These are phyloP conservation scores for Mesitornis unicolor DNA, from an alignment of 2,113 vertebrate species.

Conservation along the genomic window DNA sequence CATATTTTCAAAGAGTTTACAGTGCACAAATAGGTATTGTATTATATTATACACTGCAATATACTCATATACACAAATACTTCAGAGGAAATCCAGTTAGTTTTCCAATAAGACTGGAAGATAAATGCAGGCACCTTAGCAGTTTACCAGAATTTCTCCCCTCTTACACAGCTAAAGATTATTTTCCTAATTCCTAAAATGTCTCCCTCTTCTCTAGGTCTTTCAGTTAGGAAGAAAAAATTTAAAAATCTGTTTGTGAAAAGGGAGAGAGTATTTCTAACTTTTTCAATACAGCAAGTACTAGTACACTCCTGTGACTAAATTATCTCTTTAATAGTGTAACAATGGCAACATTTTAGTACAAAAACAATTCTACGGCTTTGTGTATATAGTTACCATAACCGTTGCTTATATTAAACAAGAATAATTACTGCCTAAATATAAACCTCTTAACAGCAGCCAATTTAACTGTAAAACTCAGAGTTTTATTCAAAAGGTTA, in stretches of 20 bases:
- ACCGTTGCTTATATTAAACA: not conserved
- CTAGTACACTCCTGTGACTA: not conserved
- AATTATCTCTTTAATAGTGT: not conserved
- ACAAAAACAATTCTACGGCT: not conserved
- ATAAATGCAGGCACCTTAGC: not conserved
- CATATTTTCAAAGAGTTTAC: not conserved
- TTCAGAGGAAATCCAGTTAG: not conserved
- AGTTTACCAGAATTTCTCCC: not conserved
- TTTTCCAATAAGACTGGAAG: not conserved
- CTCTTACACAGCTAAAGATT: not conserved
- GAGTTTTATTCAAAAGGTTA: conserved; percentile 18
- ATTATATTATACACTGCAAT: not conserved
- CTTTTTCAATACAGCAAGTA: not conserved
- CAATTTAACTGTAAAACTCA: not conserved
- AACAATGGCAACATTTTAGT: not conserved
- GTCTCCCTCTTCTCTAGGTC: not conserved
- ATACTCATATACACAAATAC: not conserved
- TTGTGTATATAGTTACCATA: not conserved
- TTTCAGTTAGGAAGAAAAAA: not conserved
- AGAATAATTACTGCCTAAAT: not conserved
- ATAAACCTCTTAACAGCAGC: not conserved
- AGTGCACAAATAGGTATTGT: not conserved
- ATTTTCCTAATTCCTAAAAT: not conserved
- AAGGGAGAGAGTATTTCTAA: not conserved
- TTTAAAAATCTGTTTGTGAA: not conserved